These are phyloP conservation scores for Tretioscincus oriximinensis DNA, from an alignment of 2,113 vertebrate species.

Conservation along the genomic window DNA sequence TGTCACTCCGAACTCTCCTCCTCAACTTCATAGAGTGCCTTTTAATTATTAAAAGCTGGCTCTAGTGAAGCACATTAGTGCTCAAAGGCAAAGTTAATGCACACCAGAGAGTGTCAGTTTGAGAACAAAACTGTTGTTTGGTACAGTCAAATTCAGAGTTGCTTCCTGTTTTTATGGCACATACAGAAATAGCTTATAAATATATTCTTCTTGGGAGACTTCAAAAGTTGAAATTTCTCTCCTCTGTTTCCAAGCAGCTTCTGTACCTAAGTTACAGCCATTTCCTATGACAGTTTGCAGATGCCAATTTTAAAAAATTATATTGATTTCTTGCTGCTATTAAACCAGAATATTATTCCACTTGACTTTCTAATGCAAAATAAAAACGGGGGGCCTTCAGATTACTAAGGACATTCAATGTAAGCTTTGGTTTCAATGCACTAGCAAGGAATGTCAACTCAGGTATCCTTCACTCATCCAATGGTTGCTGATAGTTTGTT, in stretches of 20 bases:
- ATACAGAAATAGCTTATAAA: too few relatives aligned
- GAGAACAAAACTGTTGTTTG: not conserved
- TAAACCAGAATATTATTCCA: constrained; percentile 29
- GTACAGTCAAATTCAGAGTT: too few relatives aligned
- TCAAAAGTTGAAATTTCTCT: too few relatives aligned
- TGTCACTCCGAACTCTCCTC: too few relatives aligned
- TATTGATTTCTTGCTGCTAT: constrained; percentile 20
- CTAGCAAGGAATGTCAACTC: not conserved
- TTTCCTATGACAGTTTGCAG: not conserved
- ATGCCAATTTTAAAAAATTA: constrained; percentile 24
- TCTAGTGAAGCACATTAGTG: not conserved
- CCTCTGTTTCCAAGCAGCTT: too few relatives aligned
- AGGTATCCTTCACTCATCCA: not conserved
- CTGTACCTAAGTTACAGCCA: too few relatives aligned
- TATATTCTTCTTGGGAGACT: too few relatives aligned
- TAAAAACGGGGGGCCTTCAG: not conserved
- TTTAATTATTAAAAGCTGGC: not conserved
- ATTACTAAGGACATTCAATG: constrained; percentile 17
- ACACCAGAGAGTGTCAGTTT: not conserved
- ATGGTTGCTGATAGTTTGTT: not conserved
- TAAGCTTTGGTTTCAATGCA: not conserved
- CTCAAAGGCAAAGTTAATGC: not conserved
- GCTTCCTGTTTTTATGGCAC: too few relatives aligned
- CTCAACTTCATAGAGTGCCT: too few relatives aligned
- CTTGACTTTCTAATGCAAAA: constrained; percentile 23